Base-by-base conservation (phyloP, 2,888 invertebrate species). In the Polymixis flavicincta region DNA sequence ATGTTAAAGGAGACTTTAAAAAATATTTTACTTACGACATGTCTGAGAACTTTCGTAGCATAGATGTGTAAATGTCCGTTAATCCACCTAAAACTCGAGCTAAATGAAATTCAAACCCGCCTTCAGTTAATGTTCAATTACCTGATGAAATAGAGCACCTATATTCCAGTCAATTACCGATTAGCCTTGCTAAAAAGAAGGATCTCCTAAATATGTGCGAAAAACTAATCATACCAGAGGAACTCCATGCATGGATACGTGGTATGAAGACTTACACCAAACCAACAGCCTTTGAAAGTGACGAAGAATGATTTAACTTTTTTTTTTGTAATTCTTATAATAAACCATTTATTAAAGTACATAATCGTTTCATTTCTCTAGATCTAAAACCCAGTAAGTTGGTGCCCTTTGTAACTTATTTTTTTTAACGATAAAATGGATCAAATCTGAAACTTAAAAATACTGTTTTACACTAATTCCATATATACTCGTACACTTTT, bases 81-180 rank as follows among this genome's bases (percentile, higher is more conserved):
- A 54, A 66, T 54, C 52, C 54, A 67, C 42, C 55, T 6, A 67
- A 71, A 64, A 64, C 71, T 45, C 52, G 72, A 65, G 59, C 65
- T 66, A 65, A 72, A 72, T 37, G 54, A 65, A 59, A 57, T 72
- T 72, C 37, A 19, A 72, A 65, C 57, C 72, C 65, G 71, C 71
- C 65, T 65, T 72, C 65, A 65, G 72, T 65, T 72, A 72, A 65
- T 65, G 8, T 65, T 17, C 65, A 65, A 66, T 72, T 72, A 65
- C 59, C 57, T 59, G 25, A 66, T 0, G 65, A 65, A 72, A 72
- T 72, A 72, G 65, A 65, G 55, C 65, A 72, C 14, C 28, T 63
- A 42, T n/a, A 25, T 55, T 55, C 25, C 25, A 55, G 5, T 54
- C n/a, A 54, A n/a, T 54, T 54, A 54, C 54, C 54, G 6, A n/a